Evolutionary conservation across 2,888 invertebrate species (phyloP), one percentile per base, ranked within the genome.

Genomic region (Theodoxus fluviatilis): DNA sequence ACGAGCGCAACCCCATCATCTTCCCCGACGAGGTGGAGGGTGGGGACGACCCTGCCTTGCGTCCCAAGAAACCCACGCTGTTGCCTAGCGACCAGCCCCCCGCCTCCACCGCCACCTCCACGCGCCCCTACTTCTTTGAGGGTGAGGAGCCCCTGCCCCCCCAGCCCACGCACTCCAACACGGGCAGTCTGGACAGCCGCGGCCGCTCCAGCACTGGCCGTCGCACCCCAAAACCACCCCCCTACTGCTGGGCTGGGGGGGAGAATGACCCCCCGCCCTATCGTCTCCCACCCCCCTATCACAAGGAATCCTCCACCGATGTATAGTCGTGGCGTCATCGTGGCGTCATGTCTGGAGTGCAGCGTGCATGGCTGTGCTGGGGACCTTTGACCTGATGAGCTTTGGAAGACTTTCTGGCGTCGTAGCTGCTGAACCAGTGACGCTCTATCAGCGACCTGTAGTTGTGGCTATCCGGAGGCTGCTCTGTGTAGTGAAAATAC

Each of bases 21-120:
- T 77, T 83, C 43, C 82, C 80, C 22, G 79, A 79, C 18, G 83
- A 83, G 63, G 47, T 80, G 25, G 80, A 80, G 59, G 74, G n/a
- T n/a, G n/a, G 77, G 71, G 75, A 78, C 12, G 80, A 80, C 38
- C 71, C 78, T 9, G 74, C 71, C 0, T 71, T 75, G 7, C 77
- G 78, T 52, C 77, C 81, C 3, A 75, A 76, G 49, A 70, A 73
- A 38, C 80, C 82, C 4, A 63, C 77, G 12, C 73, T 80, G 9
- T 68, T 82, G 38, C 75, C 77, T 0, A 70, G 74, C n/a, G 79
- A 78, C 12, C 37, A 22, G 2, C 67, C 68, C 38, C 49, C 55
- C 15, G 49, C 66, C 12, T 22, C 43, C 2, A 28, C 71, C 12
- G 38, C 61, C 4, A 57, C 65, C n/a, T 64, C 73, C 9, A 49